These are phyloP conservation scores for Pollenia labialis DNA, from an alignment of 2,888 invertebrate genomes.

Conservation along the genomic window DNA sequence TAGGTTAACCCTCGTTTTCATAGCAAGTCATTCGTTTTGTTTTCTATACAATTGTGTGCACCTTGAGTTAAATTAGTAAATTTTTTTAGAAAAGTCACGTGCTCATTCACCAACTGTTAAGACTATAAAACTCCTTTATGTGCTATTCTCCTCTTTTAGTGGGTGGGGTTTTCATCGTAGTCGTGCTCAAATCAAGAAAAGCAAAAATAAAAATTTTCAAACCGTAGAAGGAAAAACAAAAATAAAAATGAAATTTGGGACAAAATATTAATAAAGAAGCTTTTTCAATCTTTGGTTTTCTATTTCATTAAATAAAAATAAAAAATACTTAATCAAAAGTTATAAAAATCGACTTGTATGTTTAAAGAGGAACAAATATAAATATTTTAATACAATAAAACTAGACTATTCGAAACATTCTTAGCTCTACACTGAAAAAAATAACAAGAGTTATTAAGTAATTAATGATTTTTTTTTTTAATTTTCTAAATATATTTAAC, in stretches of 20 bases:
- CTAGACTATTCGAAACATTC: too few relatives aligned
- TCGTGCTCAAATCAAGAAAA: conserved; percentile 55
- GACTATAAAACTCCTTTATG: conserved; percentile 13
- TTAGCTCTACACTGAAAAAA: too few relatives aligned
- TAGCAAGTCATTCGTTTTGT: not conserved
- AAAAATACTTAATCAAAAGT: conserved; percentile 49
- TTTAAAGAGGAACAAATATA: not conserved
- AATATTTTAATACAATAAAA: not conserved
- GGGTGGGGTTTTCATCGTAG: not conserved
- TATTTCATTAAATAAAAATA: not conserved
- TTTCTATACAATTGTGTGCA: conserved; percentile 9
- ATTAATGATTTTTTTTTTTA: too few relatives aligned
- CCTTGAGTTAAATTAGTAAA: conserved; percentile 35
- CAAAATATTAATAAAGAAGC: conserved; percentile 60
- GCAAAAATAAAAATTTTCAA: conserved; percentile 46
- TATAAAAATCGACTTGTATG: not conserved
- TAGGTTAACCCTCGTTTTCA: not conserved
- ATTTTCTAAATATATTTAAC: too few relatives aligned
- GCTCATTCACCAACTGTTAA: conserved; percentile 53
- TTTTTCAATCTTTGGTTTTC: conserved; percentile 40
- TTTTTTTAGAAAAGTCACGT: conserved; percentile 61
- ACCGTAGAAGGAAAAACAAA: conserved; percentile 34
- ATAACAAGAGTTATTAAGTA: too few relatives aligned
- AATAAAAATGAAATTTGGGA: conserved; percentile 36
- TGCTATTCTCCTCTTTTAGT: not conserved